These are phyloP conservation scores for Hyposoter didymator DNA, from an alignment of 2,888 invertebrate genomes.

Conservation along the genomic window DNA sequence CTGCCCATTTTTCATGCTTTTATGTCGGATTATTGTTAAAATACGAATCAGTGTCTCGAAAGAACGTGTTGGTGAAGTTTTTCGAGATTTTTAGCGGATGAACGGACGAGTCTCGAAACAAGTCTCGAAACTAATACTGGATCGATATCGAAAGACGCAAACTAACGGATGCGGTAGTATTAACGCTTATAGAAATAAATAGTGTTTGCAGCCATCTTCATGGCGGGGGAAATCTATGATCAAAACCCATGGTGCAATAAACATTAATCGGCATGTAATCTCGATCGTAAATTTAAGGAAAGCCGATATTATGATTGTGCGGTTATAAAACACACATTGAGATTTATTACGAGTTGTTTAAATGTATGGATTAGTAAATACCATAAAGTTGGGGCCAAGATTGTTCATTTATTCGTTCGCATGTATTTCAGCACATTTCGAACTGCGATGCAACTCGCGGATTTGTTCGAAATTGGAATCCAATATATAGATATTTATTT, in stretches of 20 bases:
- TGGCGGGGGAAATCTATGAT: neutral
- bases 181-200: neutral
- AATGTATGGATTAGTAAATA: neutral
- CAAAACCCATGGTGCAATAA: too few species aligned
- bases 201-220: neutral
- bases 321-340: neutral
- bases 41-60: too few species aligned
- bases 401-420: neutral
- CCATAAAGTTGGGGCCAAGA: neutral
- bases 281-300: neutral
- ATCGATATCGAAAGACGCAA: too few species aligned
- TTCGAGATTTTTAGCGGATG: neutral
- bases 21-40: too few species aligned
- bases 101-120: neutral
- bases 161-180: too few species aligned
- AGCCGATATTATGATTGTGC: neutral
- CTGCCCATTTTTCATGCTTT: too few species aligned
- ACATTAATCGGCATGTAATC: neutral
- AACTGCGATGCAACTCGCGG: conserved; percentile 3
- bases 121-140: neutral
- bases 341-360: neutral
- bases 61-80: too few species aligned
- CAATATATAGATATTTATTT: conserved; percentile 19
- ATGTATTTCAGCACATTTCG: neutral
- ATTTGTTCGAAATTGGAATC: neutral